phyloP scores from a whole-genome alignment of 2,113 vertebrate genomes.

The Cathartes aura region DNA sequence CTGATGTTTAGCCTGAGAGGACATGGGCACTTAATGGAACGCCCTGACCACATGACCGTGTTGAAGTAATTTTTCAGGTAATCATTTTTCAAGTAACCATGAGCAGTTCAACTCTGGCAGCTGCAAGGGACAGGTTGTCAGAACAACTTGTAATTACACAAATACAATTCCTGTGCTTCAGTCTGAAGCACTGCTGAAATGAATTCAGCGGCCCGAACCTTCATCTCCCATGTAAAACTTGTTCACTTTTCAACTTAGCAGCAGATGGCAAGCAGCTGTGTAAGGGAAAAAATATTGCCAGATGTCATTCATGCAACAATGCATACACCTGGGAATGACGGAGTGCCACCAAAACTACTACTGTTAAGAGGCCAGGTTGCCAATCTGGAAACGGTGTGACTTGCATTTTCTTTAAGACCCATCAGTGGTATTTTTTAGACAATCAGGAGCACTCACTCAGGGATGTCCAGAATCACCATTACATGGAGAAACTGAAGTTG shows the following conservation, averaged over 20 bases:
- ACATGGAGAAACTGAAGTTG: neutral
- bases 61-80: neutral
- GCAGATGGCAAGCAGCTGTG: neutral
- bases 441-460: neutral
- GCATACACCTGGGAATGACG: neutral
- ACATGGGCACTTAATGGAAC: accelerated
- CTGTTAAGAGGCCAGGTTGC: neutral
- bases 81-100: neutral
- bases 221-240: neutral
- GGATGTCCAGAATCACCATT: neutral
- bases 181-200: neutral
- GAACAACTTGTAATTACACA: neutral
- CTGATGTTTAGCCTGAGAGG: neutral
- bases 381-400: neutral
- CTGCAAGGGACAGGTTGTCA: neutral
- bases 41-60: accelerated
- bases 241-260: neutral
- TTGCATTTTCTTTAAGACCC: neutral
- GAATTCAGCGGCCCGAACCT: neutral
- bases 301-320: neutral
- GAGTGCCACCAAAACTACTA: neutral
- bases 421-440: neutral
- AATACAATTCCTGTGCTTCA: neutral
- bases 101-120: neutral
- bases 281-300: neutral